Evolutionary conservation across 2,113 vertebrate species (phyloP), one percentile per base, ranked within the genome.

Genomic region (Sus scrofa): DNA sequence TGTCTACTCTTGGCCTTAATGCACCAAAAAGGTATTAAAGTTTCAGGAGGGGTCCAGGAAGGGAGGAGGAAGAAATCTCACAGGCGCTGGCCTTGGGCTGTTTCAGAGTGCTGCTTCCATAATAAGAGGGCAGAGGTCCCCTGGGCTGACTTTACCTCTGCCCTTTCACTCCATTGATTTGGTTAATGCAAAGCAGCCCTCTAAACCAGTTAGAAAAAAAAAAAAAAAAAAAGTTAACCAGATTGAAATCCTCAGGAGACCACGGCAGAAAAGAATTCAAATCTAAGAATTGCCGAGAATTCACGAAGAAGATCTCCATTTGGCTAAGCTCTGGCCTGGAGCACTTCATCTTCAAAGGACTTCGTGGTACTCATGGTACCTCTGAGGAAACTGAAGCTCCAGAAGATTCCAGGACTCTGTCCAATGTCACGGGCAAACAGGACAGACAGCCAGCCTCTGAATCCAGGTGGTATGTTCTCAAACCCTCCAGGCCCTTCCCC

Each of bases 11-110:
- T 86, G 91, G 86, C 77, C 95, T 96, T 82, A 77, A 86, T 60
- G 82, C 71, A 90, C 85, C 90, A 79, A 85, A 95, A 94, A 88
- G 62, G 95, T 95, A 96, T 93, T 96, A 91, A 96, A 78, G 52
- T 96, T 95, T 92, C 86, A 85, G 92, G 52, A 96, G 70, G 77
- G 70, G 60, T 96, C 94, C 89, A 94, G 95, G 89, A 97, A 97
- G 74, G 86, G 68, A 86, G 83, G 79, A 88, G 75, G 37, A 86
- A 86, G 85, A 90, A 78, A n/a, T 20, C 16, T 90, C 65, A 3
- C 9, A 2, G 44, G 62, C 86, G 14, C 67, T 67, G 3, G 96
- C 87, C 50, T 75, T 7, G 34, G 54, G 87, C 94, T 58, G 34
- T 27, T 54, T 56, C 68, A 63, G 39, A 37, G 37, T 1, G n/a